Evolutionary conservation across 2,888 invertebrate genomes (phyloP).

Genomic region (Chalcosyrphus nemorum): DNA sequence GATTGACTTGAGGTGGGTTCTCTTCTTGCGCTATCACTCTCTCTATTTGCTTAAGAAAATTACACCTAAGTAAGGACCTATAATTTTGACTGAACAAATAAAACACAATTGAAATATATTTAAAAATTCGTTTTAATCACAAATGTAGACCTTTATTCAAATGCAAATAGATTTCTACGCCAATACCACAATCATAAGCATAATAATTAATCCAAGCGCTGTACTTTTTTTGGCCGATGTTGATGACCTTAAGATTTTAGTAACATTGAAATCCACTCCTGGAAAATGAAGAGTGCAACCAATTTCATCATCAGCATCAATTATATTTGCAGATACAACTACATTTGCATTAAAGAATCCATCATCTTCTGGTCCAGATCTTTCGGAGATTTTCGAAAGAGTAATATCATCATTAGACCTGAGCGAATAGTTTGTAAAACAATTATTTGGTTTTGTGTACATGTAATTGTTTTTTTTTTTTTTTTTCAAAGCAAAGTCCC

Average conservation of each 20-base stretch:
- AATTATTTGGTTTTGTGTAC: no score
- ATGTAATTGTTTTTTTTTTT: no score
- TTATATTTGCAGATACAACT: conserved; percentile 24
- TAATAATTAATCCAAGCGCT: conserved; percentile 3
- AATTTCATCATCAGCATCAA: conserved; percentile 49
- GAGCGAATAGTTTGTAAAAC: not conserved
- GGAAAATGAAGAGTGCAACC: conserved; percentile 38
- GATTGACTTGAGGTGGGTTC: no score
- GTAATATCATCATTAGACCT: conserved; percentile 47
- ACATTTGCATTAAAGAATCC: conserved; percentile 46
- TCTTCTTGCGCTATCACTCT: no score
- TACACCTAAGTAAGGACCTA: no score
- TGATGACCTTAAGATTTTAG: conserved; percentile 46
- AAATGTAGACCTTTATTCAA: conserved; percentile 45
- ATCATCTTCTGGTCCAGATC: conserved; percentile 2
- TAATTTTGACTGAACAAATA: no score
- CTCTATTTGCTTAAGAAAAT: no score
- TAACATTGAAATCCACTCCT: conserved; percentile 42
- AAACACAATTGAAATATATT: no score
- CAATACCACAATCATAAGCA: conserved; percentile 15
- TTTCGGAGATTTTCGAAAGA: conserved; percentile 26
- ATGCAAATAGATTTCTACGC: not conserved
- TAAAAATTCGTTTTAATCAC: conserved; percentile 40
- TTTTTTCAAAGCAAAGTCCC: not conserved
- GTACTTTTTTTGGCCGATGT: not conserved